Evolutionary conservation across 2,113 vertebrate species (phyloP).

Genomic region (Paramormyrops kingsleyae): DNA sequence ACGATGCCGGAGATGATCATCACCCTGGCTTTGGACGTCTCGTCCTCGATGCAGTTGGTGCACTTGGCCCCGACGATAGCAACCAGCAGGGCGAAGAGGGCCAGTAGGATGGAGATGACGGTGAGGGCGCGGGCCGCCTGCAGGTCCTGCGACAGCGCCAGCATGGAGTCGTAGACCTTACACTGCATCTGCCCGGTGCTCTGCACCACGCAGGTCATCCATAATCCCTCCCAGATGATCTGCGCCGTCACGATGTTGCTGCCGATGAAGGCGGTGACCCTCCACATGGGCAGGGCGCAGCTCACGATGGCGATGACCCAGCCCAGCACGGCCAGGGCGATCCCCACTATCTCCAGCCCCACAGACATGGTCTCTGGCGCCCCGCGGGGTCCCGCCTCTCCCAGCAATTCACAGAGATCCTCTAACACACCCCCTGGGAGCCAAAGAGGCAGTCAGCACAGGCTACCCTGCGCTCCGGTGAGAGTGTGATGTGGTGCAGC

Average conservation of each 20-base stretch:
- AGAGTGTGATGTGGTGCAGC: constrained; percentile 33
- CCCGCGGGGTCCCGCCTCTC: neutral
- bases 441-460: neutral
- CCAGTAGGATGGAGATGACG: constrained; percentile 58
- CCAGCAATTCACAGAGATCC: neutral
- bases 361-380: constrained; percentile 53
- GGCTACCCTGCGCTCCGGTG: neutral
- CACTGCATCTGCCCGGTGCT: constrained; percentile 75
- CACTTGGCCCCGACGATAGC: constrained; percentile 66
- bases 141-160: constrained; percentile 56
- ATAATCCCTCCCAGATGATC: constrained; percentile 61
- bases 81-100: constrained; percentile 55
- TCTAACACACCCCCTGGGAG: neutral
- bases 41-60: constrained; percentile 68
- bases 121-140: constrained; percentile 65
- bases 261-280: constrained; percentile 57
- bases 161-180: constrained; percentile 66
- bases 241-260: constrained; percentile 67
- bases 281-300: constrained; percentile 68
- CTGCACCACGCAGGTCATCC: constrained; percentile 68
- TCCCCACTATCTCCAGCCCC: constrained; percentile 66
- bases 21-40: constrained; percentile 57
- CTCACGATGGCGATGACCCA: constrained; percentile 54
- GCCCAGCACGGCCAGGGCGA: constrained; percentile 56
- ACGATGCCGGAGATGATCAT: constrained; percentile 62